Conservation (phyloP, 2,113 vertebrate genomes). For the Dromaius novaehollandiae region DNA sequence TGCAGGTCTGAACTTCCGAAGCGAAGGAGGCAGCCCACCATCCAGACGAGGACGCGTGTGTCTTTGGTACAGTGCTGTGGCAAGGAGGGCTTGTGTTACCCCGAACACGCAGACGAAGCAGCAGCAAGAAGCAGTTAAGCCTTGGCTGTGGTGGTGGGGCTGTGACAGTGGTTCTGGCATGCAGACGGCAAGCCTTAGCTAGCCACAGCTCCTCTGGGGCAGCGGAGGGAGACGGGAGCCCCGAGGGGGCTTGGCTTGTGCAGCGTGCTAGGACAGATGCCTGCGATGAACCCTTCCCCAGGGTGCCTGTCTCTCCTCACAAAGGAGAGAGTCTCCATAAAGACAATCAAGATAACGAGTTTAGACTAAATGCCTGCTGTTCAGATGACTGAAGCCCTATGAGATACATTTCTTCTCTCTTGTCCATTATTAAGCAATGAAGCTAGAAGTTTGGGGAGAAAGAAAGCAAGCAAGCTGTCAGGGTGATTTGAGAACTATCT, state of each 20-base stretch:
- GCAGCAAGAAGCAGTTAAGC: not conserved
- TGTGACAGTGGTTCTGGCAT: not conserved
- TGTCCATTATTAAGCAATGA: not conserved
- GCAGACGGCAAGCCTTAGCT: not conserved
- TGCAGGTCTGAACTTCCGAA: not conserved
- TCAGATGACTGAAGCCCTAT: not conserved
- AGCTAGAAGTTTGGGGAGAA: not conserved
- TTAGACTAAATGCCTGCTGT: not conserved
- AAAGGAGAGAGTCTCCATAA: fast-evolving
- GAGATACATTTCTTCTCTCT: not conserved
- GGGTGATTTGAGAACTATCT: not conserved
- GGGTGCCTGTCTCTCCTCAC: not conserved
- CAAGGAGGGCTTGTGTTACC: not conserved
- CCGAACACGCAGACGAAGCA: not conserved
- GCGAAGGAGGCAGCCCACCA: not conserved
- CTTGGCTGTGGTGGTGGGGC: not conserved
- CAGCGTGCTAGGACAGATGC: not conserved
- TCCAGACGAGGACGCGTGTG: not conserved
- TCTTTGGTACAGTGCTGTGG: not conserved
- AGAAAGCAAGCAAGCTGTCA: not conserved
- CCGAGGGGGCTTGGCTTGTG: not conserved
- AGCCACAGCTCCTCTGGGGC: not conserved
- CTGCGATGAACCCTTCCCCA: not conserved
- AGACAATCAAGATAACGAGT: not conserved
- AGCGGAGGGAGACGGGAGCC: not conserved